Conservation (phyloP, 2,113 vertebrate genomes). For the Vicugna pacos region DNA sequence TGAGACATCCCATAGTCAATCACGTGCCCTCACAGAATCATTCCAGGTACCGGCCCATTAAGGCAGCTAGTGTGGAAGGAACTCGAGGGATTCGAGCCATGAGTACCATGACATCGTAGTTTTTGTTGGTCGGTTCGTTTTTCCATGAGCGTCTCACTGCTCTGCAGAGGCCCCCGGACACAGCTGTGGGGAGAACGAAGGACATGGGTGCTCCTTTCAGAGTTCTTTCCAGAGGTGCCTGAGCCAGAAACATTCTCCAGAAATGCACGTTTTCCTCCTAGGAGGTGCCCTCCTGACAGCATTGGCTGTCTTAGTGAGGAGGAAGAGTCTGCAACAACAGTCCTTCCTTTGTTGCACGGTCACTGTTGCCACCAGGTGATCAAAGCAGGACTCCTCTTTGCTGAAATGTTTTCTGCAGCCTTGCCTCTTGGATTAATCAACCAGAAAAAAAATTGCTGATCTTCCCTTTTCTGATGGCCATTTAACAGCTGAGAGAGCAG, state of each 20-base stretch:
- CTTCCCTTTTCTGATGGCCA: not conserved
- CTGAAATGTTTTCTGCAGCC: not conserved
- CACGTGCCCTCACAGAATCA: constrained; percentile 71
- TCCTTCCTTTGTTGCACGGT: not conserved
- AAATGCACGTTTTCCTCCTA: not conserved
- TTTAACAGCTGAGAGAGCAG: not conserved
- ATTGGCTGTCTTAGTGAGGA: accelerated
- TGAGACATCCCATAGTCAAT: constrained; percentile 58
- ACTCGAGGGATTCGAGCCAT: not conserved
- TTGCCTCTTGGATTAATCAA: not conserved
- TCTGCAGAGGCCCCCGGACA: not conserved
- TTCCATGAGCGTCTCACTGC: not conserved
- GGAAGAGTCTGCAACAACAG: not conserved
- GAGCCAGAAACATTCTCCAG: not conserved
- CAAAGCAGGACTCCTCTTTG: not conserved
- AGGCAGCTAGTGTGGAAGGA: constrained; percentile 56
- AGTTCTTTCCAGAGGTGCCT: not conserved
- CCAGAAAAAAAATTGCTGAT: not conserved
- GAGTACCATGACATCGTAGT: not conserved
- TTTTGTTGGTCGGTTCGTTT: not conserved
- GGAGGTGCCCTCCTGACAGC: not conserved
- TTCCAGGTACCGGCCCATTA: constrained; percentile 72
- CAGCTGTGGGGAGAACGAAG: not conserved
- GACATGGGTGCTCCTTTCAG: not conserved
- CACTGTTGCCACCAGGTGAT: not conserved